Base-by-base conservation (phyloP, 1,140 invertebrate genomes). In the Tetramorium simillimum region DNA sequence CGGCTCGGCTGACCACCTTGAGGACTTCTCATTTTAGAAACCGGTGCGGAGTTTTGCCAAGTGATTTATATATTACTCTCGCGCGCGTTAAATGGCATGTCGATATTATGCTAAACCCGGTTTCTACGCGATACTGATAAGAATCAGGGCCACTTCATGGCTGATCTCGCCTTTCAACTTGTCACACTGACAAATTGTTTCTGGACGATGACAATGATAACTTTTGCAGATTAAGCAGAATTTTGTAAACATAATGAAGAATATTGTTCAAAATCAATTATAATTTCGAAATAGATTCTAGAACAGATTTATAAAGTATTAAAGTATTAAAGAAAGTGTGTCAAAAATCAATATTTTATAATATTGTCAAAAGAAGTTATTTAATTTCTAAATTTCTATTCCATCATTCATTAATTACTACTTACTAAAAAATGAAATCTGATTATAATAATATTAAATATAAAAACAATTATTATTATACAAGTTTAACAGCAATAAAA, bases 61-160 rank as follows among this genome's bases (percentile, higher is more conserved):
- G 40, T 82, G 70, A 84, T 62, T 46, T 84, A 84, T 72, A 63
- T 69, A 49, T 49, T n/a, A 40, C 33, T 40, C n/a, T 67, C 58
- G 33, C 9, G n/a, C 58, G 46, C 14, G n/a, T 40, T 60, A 40
- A 73, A 82, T 33, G 37, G 28, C 28, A 21, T 49, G 40, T 37
- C 80, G 28, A 72, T 82, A 18, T 58, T 82, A 60, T 58, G 28
- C 3, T 60, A 82, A 82, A 72, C 60, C 18, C 67, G 40, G 46
- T 69, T 33, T 51, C 46, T 28, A 58, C 16, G 37, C 21, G 24
- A 60, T 49, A 28, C 24, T 10, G 73, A 77, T 72, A 43, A 56
- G 21, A 81, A 80, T 51, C 43, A 33, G 1, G 46, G 3, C 33
- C 33, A n/a, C 65, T 51, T 67, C n/a, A 3, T 40, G n/a, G n/a